These are phyloP conservation scores for Agriotes lineatus DNA, from an alignment of 2,888 invertebrate species.

Conservation along the genomic window DNA sequence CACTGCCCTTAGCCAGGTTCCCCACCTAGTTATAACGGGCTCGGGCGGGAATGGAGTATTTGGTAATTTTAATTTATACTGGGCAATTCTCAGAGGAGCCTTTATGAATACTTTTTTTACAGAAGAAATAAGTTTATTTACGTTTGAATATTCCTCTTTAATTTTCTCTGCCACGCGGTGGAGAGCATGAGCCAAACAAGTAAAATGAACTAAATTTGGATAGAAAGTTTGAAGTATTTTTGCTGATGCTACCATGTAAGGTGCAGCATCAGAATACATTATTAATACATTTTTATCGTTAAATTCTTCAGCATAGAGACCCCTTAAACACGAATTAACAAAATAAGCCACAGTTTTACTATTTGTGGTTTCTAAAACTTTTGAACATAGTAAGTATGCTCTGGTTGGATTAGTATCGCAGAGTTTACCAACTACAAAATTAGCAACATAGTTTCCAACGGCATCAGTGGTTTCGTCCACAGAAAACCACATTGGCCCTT, in stretches of 20 bases:
- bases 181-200: constrained; percentile 56
- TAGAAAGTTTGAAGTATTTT: constrained; percentile 50
- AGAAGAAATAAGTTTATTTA: constrained; percentile 51
- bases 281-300: too few species aligned
- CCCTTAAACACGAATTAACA: neutral
- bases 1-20: neutral
- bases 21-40: neutral
- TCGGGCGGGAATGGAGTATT: neutral
- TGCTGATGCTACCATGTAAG: constrained; percentile 52
- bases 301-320: neutral
- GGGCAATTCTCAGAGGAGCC: constrained; percentile 47
- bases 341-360: neutral
- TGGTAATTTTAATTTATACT: neutral
- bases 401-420: neutral
- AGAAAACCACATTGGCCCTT: too few species aligned
- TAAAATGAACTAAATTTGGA: constrained; percentile 53
- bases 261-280: constrained; percentile 37
- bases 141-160: constrained; percentile 46
- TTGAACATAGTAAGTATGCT: neutral
- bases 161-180: constrained; percentile 54
- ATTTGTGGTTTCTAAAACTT: neutral
- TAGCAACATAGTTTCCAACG: neutral
- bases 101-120: constrained; percentile 56
- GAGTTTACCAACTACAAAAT: neutral
- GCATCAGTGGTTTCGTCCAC: neutral